phyloP scores from a whole-genome alignment of 2,113 vertebrate species.

The Actenoides lindsayi region DNA sequence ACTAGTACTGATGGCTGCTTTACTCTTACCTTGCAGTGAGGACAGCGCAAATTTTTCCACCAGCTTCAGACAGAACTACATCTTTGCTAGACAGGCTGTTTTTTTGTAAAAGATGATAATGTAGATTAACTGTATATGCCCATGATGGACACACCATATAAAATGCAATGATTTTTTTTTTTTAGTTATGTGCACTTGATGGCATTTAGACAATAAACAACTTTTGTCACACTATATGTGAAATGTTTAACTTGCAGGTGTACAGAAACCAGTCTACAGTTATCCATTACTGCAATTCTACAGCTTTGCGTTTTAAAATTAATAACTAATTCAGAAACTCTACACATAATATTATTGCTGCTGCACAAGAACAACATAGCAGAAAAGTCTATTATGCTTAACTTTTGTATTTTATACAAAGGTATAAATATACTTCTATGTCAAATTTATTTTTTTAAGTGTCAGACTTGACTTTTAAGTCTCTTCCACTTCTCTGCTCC shows the following conservation, averaged over 20 bases:
- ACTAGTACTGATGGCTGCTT: background rate
- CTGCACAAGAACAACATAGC: background rate
- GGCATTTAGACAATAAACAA: background rate
- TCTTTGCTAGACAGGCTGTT: background rate
- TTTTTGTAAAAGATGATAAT: background rate
- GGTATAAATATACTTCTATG: background rate
- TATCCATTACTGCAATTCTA: background rate
- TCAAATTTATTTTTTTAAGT: background rate
- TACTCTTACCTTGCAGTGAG: background rate
- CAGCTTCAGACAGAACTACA: background rate
- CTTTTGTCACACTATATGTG: background rate
- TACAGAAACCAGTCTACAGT: background rate
- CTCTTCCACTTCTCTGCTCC: background rate
- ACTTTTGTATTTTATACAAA: background rate
- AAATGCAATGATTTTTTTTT: background rate
- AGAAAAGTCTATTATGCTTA: background rate
- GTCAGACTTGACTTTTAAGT: background rate
- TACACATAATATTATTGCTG: background rate
- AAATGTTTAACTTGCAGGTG: constrained; percentile 3
- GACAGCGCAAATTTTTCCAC: background rate
- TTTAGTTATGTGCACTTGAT: background rate
- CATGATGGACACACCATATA: background rate
- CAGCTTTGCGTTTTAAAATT: background rate
- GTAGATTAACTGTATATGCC: background rate
- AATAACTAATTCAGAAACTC: background rate